A percentile compares a stretch with the other conserved stretches of the same genome.
These are phyloP conservation scores for Chiridota heheva DNA, from an alignment of 35 echinoderm and acorn worm species.

Conservation along the genomic window DNA sequence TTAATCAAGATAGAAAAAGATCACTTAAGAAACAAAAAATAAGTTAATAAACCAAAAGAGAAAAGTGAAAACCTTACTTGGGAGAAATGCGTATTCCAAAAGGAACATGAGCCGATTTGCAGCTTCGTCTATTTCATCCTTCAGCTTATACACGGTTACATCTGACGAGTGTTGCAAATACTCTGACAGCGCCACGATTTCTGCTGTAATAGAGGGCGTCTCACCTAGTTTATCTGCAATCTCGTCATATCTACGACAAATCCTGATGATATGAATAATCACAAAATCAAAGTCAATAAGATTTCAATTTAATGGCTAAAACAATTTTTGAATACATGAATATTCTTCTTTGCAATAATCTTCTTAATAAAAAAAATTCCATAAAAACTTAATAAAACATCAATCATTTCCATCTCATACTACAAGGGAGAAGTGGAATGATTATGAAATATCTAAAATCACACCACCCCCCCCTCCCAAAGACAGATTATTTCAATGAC, in stretches of 20 bases:
- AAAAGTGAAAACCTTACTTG: constrained; percentile 60
- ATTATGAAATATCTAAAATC: too few relatives aligned
- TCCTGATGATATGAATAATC: constrained; percentile 40
- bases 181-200: constrained; percentile 78
- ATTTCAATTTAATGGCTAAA: neutral
- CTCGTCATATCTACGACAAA: constrained; percentile 94
- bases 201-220: constrained; percentile 83
- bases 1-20: too few relatives aligned
- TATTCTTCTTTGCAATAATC: neutral
- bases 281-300: neutral
- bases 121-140: constrained; percentile 97
- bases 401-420: too few relatives aligned
- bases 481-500: too few relatives aligned
- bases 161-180: constrained; percentile 74
- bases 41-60: neutral
- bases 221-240: constrained; percentile 91
- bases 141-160: constrained; percentile 91
- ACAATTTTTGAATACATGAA: too few relatives aligned
- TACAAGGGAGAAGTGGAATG: too few relatives aligned
- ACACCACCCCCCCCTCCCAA: too few relatives aligned
- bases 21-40: neutral
- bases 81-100: constrained; percentile 87
- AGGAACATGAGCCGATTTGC: constrained; percentile 94
- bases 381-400: neutral
- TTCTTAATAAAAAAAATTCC: neutral